Evolutionary conservation across 2,113 vertebrate genomes (phyloP).

Genomic region (Megaleporinus macrocephalus): DNA sequence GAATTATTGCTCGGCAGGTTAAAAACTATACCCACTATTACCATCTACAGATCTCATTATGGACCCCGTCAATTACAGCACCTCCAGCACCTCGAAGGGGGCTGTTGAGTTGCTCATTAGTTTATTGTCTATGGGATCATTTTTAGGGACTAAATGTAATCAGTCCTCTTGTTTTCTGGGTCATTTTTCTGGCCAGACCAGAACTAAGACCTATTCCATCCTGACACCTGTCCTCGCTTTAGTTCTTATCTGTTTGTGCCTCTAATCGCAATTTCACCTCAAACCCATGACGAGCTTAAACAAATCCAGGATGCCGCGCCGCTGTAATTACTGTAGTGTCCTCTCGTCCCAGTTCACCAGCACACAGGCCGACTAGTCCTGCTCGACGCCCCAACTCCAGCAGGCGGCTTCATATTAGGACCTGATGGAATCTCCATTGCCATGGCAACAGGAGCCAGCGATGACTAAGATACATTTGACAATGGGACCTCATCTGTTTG

Average conservation of each 20-base stretch:
- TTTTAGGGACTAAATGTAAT: too few species aligned
- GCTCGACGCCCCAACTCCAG: conserved; percentile 19
- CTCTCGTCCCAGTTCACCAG: too few species aligned
- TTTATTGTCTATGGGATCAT: too few species aligned
- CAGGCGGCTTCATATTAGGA: conserved; percentile 32
- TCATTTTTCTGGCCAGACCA: too few species aligned
- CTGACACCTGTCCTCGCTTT: neutral
- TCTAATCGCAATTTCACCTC: neutral
- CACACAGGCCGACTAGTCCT: conserved; percentile 19
- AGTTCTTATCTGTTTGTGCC: neutral
- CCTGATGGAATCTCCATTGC: conserved; percentile 60
- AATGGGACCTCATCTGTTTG: conserved; percentile 46
- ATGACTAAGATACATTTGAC: conserved; percentile 50
- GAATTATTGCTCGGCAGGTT: too few species aligned
- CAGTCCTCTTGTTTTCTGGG: too few species aligned
- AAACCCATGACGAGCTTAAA: neutral
- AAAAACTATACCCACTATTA: too few species aligned
- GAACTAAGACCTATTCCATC: neutral
- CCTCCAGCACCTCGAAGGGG: too few species aligned
- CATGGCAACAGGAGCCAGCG: conserved; percentile 66
- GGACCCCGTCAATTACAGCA: too few species aligned
- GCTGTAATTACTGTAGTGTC: neutral
- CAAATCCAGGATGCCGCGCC: neutral
- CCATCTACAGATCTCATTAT: too few species aligned
- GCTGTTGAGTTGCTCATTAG: too few species aligned